Conservation (phyloP, 2,113 vertebrate species). For the Antechinus flavipes region DNA sequence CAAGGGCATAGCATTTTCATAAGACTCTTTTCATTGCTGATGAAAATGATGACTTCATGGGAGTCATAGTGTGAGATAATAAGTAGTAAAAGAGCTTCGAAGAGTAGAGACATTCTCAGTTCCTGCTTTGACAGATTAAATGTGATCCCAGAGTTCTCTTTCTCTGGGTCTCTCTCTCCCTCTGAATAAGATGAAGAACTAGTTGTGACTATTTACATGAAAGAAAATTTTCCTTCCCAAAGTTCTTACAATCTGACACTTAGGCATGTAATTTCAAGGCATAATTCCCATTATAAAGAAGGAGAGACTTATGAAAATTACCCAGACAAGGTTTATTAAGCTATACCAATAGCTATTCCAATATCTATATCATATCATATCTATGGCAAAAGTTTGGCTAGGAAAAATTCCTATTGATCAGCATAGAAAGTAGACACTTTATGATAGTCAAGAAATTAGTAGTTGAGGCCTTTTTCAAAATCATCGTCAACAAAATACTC, state of each 20-base stretch:
- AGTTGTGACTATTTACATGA: background rate
- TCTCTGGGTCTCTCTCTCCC: background rate
- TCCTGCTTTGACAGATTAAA: background rate
- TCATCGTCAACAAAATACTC: background rate
- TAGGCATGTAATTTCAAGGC: background rate
- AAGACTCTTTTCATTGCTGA: background rate
- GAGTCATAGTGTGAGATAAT: background rate
- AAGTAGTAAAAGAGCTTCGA: background rate
- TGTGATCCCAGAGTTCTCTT: background rate
- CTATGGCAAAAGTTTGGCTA: background rate
- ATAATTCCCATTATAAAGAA: background rate
- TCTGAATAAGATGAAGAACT: background rate
- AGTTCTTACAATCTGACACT: background rate
- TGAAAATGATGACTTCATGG: background rate
- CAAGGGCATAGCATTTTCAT: background rate
- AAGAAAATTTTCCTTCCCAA: background rate
- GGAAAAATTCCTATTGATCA: background rate
- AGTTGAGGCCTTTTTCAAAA: slow-evolving; percentile 31
- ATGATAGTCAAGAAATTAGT: background rate
- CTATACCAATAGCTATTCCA: background rate
- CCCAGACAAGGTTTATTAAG: no score
- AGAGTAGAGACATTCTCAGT: background rate
- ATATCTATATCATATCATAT: background rate
- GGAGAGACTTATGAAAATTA: background rate
- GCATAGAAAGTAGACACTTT: background rate